These are phyloP conservation scores for Gibbula magus DNA, from an alignment of 2,888 invertebrate genomes.

Conservation along the genomic window DNA sequence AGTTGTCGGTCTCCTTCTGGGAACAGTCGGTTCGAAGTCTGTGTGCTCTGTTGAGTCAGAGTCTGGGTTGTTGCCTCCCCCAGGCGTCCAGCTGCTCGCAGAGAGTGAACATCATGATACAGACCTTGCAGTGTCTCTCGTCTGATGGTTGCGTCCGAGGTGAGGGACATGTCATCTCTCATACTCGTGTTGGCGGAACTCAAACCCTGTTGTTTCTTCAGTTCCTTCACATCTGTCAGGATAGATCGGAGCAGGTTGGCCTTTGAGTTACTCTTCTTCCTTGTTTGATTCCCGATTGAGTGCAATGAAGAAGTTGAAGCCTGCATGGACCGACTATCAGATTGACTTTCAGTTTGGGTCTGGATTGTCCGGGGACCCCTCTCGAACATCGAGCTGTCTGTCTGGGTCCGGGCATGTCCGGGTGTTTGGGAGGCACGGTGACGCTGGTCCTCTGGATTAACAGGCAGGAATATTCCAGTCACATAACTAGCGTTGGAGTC, in stretches of 20 bases:
- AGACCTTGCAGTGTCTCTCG: conserved; percentile 57
- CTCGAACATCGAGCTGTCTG: conserved; percentile 35
- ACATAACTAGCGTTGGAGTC: conserved; percentile 62
- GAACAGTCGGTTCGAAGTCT: conserved; percentile 60
- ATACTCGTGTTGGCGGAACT: conserved; percentile 49
- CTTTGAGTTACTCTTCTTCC: conserved; percentile 54
- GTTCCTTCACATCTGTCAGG: conserved; percentile 64
- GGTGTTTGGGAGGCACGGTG: conserved; percentile 65
- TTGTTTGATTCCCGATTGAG: conserved; percentile 64
- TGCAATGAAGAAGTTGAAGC: conserved; percentile 60
- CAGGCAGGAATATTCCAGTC: conserved; percentile 55
- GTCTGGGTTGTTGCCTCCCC: conserved; percentile 62
- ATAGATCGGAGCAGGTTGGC: conserved; percentile 61
- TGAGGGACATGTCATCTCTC: conserved; percentile 52
- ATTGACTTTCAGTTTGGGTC: conserved; percentile 52
- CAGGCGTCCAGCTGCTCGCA: conserved; percentile 55
- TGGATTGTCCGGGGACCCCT: conserved; percentile 47
- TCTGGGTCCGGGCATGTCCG: conserved; percentile 65
- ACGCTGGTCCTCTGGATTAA: conserved; percentile 60
- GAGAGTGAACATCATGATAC: conserved; percentile 56
- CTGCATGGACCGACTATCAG: conserved; percentile 43
- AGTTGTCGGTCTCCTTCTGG: conserved; percentile 59
- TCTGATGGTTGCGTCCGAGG: conserved; percentile 57
- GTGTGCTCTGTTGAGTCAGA: conserved; percentile 60
- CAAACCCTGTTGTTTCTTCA: conserved; percentile 63